Percentiles rank a stretch among this genome's conserved stretches.
Conservation (phyloP, 2,113 vertebrate species). For the Heterocephalus glaber region DNA sequence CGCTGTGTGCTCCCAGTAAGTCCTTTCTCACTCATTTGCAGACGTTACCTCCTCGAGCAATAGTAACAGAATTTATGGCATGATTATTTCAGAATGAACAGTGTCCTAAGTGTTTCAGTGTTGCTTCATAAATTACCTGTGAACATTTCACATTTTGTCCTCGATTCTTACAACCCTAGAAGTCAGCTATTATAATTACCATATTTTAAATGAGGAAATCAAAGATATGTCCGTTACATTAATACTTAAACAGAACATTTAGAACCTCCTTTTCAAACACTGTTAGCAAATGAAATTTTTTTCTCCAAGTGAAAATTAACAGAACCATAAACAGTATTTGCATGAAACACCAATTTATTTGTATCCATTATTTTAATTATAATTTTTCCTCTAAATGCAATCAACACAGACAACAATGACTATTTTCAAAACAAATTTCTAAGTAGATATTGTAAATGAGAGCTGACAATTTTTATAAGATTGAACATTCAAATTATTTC, state of each 20-base stretch:
- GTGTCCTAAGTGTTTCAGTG: conserved; percentile 52
- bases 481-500: conserved; percentile 15
- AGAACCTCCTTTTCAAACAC: not conserved
- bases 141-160: conserved; percentile 44
- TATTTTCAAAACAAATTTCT: conserved; percentile 32
- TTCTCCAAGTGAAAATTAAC: not conserved
- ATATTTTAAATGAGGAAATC: not conserved
- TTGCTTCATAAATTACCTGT: conserved; percentile 63
- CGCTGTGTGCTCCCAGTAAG: not conserved
- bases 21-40: not conserved
- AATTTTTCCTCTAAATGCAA: not conserved
- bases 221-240: not conserved
- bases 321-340: not conserved
- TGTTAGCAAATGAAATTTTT: not conserved
- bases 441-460: not conserved
- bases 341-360: not conserved
- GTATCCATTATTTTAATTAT: not conserved
- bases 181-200: not conserved
- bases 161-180: conserved; percentile 15
- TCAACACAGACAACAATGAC: not conserved
- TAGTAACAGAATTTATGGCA: conserved; percentile 59
- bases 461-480: not conserved
- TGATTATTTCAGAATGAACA: conserved; percentile 45
- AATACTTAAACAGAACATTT: not conserved
- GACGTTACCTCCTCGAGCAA: not conserved